Evolutionary conservation across 2,797 vertebrate species (phyloP), one percentile per base, ranked within the genome.

Genomic region (Myotis daubentonii): DNA sequence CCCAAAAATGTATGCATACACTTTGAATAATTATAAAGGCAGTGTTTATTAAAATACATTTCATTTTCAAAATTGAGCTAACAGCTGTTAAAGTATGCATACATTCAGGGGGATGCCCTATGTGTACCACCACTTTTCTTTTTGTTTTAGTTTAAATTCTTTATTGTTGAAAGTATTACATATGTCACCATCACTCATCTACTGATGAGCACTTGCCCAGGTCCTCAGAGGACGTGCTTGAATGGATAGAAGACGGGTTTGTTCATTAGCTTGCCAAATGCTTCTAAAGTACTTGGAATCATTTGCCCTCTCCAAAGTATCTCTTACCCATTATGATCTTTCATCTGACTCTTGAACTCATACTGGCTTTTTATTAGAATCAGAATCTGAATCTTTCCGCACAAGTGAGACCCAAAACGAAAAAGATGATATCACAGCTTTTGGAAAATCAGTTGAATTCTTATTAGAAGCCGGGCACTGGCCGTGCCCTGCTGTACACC

Each of bases 221-320:
- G n/a, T 66, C 75, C 66, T 95, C 86, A 33, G 38, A 79, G 4
- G 20, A 74, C 38, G 16, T 28, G 22, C 44, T 81, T 93, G 66
- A 33, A 91, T 60, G 10, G 47, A 80, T 8, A n/a, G 65, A 82
- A 72, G 51, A 82, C 5, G 7, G 4, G 10, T 74, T 33, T 79
- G 28, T 68, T 78, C 19, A 65, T 53, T 65, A 33, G 5, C 9
- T 53, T 16, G 1, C 60, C 49, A 72, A 89, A 47, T 38, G 28
- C 68, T 84, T 89, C 74, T 36, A n/a, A 57, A 49, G 20, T 44
- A 23, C 65, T 82, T 95, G n/a, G 65, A 49, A 78, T 86, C 8
- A 10, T 30, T 36, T 70, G 68, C n/a, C 72, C 68, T 70, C 66
- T 80, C 22, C 5, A 38, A 53, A 36, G n/a, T 30, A 68, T 70